Base-by-base conservation (phyloP, 2,113 vertebrate genomes). In the Labeo rohita region DNA sequence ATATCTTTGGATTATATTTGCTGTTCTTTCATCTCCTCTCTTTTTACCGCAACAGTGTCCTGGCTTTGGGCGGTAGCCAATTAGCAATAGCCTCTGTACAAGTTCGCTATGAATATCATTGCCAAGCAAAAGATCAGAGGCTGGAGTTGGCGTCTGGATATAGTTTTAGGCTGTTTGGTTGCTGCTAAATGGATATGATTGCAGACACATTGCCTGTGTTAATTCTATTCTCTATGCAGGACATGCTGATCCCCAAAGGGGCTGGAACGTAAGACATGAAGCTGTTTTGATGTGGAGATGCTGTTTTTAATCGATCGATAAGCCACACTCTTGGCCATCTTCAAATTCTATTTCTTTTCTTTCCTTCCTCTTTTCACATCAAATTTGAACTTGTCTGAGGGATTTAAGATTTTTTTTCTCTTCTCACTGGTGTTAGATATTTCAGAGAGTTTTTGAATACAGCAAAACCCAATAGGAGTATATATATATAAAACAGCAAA, bases 281-380 rank as follows among this genome's bases (percentile, higher is more conserved):
- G 34, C 34, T 16, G 13, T 83, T 72, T 85, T 77, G 83, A 89
- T 85, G 85, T 56, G 23, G 39, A 74, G 75, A 84, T 75, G 56
- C 47, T 59, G 47, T 76, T 82, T 36, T 63, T 83, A 28, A 74
- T 80, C 73, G 61, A 89, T 87, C 87, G 84, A 87, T 90, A 90
- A 82, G 87, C 70, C 81, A 82, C 86, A 82, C 63, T 86, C 81
- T 79, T 77, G 28, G 45, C 47, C 39, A 39, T 70, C 45, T 73
- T 59, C 65, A 83, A 85, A 83, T 63, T 85, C 15, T n/a, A 15
- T 87, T 76, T 76, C 15, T 47, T 50, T 77, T 66, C 16, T 43
- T 34, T 84, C 66, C 28, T 49, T 76, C 12, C 12, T 15, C 3
- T 43, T 47, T 28, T 80, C 68, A 80, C 36, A 49, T 49, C 73